A percentile compares a stretch with the other conserved stretches of the same genome.
Evolutionary conservation across 2,113 vertebrate genomes (phyloP).

Genomic region (Lophius piscatorius): DNA sequence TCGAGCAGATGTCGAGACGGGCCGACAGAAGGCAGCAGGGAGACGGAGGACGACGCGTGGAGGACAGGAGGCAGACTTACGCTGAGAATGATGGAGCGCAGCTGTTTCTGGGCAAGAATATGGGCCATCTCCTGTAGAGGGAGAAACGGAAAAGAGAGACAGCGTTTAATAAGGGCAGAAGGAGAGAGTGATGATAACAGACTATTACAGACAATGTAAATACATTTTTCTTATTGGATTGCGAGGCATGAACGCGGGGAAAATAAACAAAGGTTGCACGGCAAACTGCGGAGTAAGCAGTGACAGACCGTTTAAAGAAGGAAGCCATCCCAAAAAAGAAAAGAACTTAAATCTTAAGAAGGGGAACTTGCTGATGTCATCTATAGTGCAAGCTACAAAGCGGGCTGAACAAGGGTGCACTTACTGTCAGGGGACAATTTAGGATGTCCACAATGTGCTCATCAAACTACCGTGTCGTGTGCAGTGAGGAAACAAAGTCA

Average conservation of each 20-base stretch:
- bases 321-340: constrained; percentile 57
- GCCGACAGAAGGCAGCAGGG: not conserved
- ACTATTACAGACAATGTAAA: constrained; percentile 4
- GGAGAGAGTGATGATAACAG: constrained; percentile 5
- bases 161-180: constrained; percentile 13
- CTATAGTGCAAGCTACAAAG: constrained; percentile 69
- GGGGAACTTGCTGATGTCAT: constrained; percentile 39
- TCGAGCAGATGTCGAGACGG: constrained; percentile 12
- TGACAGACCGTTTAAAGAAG: constrained; percentile 5
- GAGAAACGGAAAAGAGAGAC: constrained; percentile 6
- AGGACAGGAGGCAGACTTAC: constrained; percentile 82
- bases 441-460: constrained; percentile 84
- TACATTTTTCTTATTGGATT: not conserved
- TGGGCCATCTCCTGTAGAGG: constrained; percentile 93
- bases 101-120: constrained; percentile 96
- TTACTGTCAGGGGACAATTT: constrained; percentile 85
- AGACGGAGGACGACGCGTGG: not conserved
- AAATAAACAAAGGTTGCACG: constrained; percentile 21
- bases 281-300: constrained; percentile 32
- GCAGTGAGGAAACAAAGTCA: constrained; percentile 71
- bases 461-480: constrained; percentile 79
- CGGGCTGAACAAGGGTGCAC: constrained; percentile 73
- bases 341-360: constrained; percentile 48
- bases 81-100: constrained; percentile 93
- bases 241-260: constrained; percentile 40